Conservation (phyloP, 1,140 invertebrate genomes). For the Papilio polytes region DNA sequence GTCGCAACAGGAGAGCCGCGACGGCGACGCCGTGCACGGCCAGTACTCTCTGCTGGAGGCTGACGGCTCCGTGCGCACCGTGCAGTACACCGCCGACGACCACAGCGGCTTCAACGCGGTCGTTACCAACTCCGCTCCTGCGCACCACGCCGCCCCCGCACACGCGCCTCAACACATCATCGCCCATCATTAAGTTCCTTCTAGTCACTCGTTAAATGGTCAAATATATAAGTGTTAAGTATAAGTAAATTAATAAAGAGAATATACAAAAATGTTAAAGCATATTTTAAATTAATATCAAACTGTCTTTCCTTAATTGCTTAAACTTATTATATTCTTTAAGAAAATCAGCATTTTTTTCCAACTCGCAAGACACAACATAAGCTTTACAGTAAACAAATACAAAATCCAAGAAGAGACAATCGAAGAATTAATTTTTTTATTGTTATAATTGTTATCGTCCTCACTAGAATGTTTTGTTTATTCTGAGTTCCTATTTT, state of each 20-base stretch:
- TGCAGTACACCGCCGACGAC: conserved; percentile 82
- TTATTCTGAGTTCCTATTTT: neutral
- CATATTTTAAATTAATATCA: neutral
- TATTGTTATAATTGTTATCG: neutral
- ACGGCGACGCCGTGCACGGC: conserved; percentile 83
- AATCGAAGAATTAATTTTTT: no score
- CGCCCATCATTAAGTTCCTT: conserved; percentile 5
- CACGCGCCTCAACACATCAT: conserved; percentile 27
- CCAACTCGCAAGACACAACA: no score
- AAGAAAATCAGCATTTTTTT: no score
- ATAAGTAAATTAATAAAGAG: conserved; percentile 15
- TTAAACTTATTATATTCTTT: neutral
- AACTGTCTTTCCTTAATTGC: neutral
- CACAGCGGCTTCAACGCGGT: conserved; percentile 85
- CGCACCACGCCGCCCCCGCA: conserved; percentile 12
- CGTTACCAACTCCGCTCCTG: conserved; percentile 79
- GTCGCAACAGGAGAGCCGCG: conserved; percentile 82
- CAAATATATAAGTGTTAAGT: neutral
- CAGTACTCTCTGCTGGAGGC: conserved; percentile 83
- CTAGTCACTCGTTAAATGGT: neutral
- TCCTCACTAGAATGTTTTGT: neutral
- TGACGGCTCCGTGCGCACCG: conserved; percentile 83
- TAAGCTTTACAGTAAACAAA: no score
- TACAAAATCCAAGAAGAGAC: no score
- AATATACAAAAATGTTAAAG: neutral